These are phyloP conservation scores for Lithobates pipiens DNA, from an alignment of 2,797 vertebrate genomes.

Conservation along the genomic window DNA sequence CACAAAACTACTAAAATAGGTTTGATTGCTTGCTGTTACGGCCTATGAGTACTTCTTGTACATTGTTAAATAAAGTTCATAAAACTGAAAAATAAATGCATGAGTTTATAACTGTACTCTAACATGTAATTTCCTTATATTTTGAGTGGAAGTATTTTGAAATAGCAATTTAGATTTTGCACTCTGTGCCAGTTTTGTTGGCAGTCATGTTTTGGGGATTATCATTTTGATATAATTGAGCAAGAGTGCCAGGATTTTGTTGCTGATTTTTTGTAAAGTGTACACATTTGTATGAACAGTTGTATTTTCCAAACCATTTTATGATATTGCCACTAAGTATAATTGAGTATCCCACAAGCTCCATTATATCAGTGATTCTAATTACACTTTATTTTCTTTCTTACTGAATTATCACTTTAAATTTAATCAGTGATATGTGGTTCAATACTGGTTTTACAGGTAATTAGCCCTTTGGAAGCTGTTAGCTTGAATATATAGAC, in stretches of 20 bases:
- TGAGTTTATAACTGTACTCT: background rate
- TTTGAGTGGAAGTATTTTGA: slow-evolving; percentile 30
- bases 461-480: slow-evolving; percentile 50
- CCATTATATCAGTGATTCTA: slow-evolving; percentile 51
- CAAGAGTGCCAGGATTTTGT: slow-evolving; percentile 52
- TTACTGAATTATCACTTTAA: slow-evolving; percentile 62
- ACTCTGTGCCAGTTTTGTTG: slow-evolving; percentile 44
- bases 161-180: background rate
- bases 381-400: slow-evolving; percentile 68
- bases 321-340: slow-evolving; percentile 62
- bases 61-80: no score
- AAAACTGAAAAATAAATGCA: background rate
- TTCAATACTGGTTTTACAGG: slow-evolving; percentile 47
- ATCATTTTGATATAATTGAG: slow-evolving; percentile 63
- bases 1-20: background rate
- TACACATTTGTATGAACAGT: slow-evolving; percentile 55
- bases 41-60: background rate
- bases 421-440: slow-evolving; percentile 65
- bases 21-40: background rate
- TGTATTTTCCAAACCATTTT: slow-evolving; percentile 48
- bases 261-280: slow-evolving; percentile 37
- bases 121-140: background rate
- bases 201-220: slow-evolving; percentile 59
- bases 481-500: slow-evolving; percentile 38
- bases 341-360: slow-evolving; percentile 60